Conservation (phyloP, 2,113 vertebrate genomes). For the Nerophis ophidion region DNA sequence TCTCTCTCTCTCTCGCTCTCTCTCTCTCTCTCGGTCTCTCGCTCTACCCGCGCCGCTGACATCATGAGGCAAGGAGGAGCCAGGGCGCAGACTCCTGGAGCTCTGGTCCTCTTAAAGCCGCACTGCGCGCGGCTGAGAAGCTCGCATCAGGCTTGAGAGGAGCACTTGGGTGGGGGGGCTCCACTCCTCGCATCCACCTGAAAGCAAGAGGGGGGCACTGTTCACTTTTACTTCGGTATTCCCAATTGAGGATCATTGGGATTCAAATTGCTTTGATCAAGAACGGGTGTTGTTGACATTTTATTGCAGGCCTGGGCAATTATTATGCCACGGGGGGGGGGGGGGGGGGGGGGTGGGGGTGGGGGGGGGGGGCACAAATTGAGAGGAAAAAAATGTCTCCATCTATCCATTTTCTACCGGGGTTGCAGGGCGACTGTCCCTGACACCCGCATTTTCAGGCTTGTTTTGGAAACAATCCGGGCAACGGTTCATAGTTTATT, state of each 20-base stretch:
- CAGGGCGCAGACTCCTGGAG: conserved; percentile 58
- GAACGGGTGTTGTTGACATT: too few species aligned
- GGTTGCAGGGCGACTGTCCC: too few species aligned
- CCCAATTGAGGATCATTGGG: conserved; percentile 22
- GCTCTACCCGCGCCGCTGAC: conserved; percentile 66
- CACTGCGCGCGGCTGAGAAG: conserved; percentile 68
- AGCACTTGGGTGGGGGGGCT: conserved; percentile 32
- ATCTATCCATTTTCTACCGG: too few species aligned
- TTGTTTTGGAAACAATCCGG: too few species aligned
- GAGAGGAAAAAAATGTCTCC: too few species aligned
- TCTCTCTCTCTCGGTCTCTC: conserved; percentile 66
- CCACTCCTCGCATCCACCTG: conserved; percentile 43
- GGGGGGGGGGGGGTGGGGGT: too few species aligned
- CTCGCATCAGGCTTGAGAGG: conserved; percentile 29
- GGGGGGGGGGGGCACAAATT: too few species aligned
- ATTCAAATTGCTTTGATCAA: background rate
- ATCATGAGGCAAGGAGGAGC: conserved; percentile 70
- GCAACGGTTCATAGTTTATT: too few species aligned
- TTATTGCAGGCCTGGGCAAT: too few species aligned
- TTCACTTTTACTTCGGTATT: conserved; percentile 62
- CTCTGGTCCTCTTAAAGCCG: conserved; percentile 72
- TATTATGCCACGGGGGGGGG: too few species aligned
- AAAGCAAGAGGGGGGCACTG: conserved; percentile 71
- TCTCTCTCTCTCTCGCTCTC: conserved; percentile 66
- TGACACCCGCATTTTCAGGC: too few species aligned